Conservation (phyloP, 2,113 vertebrate genomes). For the Scomber scombrus region DNA sequence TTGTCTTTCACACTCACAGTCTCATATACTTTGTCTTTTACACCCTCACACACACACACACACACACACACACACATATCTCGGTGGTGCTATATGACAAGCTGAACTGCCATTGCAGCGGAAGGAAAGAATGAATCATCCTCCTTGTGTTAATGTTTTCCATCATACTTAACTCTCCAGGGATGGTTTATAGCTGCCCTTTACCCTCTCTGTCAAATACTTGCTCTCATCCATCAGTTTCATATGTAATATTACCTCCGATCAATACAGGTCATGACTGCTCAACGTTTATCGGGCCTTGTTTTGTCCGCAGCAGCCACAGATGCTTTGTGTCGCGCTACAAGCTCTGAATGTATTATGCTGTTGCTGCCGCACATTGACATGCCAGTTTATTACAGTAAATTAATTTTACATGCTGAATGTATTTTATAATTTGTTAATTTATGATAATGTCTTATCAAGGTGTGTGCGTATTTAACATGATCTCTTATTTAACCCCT, state of each 20-base stretch:
- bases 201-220: conserved; percentile 71
- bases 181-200: conserved; percentile 71
- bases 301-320: conserved; percentile 1
- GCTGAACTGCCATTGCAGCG: conserved; percentile 41
- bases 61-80: conserved; percentile 6
- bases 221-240: conserved; percentile 73
- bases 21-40: too few species aligned
- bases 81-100: conserved; percentile 26
- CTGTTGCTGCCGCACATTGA: neutral
- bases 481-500: neutral
- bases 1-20: too few species aligned
- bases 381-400: conserved; percentile 2
- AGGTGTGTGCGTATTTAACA: neutral
- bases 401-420: rapidly evolving
- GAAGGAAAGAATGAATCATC: conserved; percentile 65
- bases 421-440: neutral
- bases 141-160: conserved; percentile 68
- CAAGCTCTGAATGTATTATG: neutral
- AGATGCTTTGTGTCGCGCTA: neutral
- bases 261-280: conserved; percentile 74
- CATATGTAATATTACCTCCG: conserved; percentile 73
- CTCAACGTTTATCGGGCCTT: conserved; percentile 45
- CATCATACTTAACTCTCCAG: conserved; percentile 64
- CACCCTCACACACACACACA: neutral
- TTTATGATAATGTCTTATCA: too few species aligned